Evolutionary conservation across 2,888 invertebrate species (phyloP), one percentile per base, ranked within the genome.

Genomic region (Eulithis testata): DNA sequence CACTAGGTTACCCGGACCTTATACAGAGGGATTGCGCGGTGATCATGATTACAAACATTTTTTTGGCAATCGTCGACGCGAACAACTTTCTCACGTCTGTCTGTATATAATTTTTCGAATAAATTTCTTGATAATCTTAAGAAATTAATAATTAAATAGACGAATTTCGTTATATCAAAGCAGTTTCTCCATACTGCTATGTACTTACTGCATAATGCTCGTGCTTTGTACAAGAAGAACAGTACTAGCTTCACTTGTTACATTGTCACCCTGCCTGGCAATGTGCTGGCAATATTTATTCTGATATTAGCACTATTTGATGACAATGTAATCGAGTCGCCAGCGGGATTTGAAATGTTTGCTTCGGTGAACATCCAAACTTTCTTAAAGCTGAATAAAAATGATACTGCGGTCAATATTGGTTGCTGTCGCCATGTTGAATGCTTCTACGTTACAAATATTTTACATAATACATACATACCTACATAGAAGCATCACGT

Each of bases 1-100:
- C 80, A 82, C 78, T 81, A 79, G 82, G 83, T 80, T 83, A 81
- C 79, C 65, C 73, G 75, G 57, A 57, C 79, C 81, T 69, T 80
- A 77, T 78, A 78, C 77, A 79, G 76, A 56, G 63, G 68, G 70
- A 73, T 71, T 72, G 71, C 74, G 73, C 71, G 68, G 68, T 68
- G 68, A 72, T 73, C 72, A 71, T 75, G 60, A 77, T 74, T 77
- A 73, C 74, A 77, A 70, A 43, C 56, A 62, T 67, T 66, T 69
- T 75, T 78, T 77, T 74, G 73, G 75, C 63, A 73, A 71, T 76
- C 70, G 66, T 69, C 53, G 54, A 59, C 12, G 55, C 59, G 12
- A 63, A 75, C 76, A 74, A 81, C 78, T 79, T 79, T 79, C 77
- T 72, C 73, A 75, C 66, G 50, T 40, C 14, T 47, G 9, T 14